A percentile compares a stretch with the other conserved stretches of the same genome.
phyloP scores from a whole-genome alignment of 2,888 invertebrate genomes.

The Rhamnusium bicolor region DNA sequence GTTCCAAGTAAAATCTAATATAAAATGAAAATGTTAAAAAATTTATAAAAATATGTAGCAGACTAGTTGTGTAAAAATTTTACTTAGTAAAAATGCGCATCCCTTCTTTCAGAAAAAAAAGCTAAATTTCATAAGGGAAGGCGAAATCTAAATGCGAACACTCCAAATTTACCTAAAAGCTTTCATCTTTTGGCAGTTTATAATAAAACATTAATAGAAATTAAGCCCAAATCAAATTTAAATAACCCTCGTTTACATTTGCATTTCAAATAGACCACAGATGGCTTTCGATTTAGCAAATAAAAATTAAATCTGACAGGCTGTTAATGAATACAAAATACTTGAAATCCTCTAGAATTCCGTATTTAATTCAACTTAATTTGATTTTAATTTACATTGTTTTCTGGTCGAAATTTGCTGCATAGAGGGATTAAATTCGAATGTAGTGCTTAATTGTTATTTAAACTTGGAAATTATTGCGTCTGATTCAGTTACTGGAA shows the following conservation, averaged over 20 bases:
- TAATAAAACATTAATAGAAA: neutral
- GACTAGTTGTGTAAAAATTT: too few relatives aligned
- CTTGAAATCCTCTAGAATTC: neutral
- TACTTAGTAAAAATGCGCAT: too few relatives aligned
- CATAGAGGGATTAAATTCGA: neutral
- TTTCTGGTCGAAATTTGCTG: neutral
- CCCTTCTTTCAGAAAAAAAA: too few relatives aligned
- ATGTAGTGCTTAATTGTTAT: neutral
- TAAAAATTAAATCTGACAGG: neutral
- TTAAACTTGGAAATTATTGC: neutral
- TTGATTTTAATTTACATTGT: neutral
- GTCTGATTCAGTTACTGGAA: neutral
- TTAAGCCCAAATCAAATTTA: neutral
- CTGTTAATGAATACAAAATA: neutral
- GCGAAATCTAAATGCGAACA: neutral
- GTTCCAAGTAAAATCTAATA: too few relatives aligned
- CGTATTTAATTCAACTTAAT: neutral
- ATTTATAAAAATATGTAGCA: too few relatives aligned
- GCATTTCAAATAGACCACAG: neutral
- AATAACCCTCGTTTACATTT: neutral
- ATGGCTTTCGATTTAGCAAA: neutral
- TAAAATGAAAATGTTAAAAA: too few relatives aligned
- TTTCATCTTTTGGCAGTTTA: neutral
- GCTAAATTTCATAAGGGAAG: neutral
- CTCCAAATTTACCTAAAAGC: neutral